Evolutionary conservation across 2,797 vertebrate species (phyloP).

Genomic region (Darevskia nairensis): DNA sequence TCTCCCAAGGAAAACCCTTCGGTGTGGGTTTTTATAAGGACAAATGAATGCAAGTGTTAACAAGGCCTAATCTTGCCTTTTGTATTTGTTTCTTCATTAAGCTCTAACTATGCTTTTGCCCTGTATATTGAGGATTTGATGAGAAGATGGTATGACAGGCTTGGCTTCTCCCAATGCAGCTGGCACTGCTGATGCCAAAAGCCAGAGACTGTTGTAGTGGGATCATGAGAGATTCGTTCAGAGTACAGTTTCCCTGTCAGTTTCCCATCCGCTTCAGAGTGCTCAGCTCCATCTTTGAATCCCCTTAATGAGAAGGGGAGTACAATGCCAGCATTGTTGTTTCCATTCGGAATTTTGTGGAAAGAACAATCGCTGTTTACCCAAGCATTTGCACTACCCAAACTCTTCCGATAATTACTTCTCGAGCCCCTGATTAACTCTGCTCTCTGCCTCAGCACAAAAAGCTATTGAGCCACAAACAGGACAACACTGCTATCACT

Average conservation of each 20-base stretch:
- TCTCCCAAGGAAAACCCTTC: slow-evolving; percentile 51
- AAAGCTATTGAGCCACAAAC: slow-evolving; percentile 76
- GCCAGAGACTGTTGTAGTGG: slow-evolving; percentile 77
- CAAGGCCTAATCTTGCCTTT: slow-evolving; percentile 86
- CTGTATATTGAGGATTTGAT: slow-evolving; percentile 82
- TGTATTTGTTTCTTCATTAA: slow-evolving; percentile 90
- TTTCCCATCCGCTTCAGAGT: slow-evolving; percentile 83
- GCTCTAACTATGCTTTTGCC: slow-evolving; percentile 74
- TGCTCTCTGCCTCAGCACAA: slow-evolving; percentile 79
- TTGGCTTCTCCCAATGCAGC: slow-evolving; percentile 85
- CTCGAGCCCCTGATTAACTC: slow-evolving; percentile 85
- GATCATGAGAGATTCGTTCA: slow-evolving; percentile 79
- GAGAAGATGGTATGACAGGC: slow-evolving; percentile 90
- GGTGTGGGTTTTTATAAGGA: slow-evolving; percentile 26
- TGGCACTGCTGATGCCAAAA: slow-evolving; percentile 83
- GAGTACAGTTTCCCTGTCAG: slow-evolving; percentile 77
- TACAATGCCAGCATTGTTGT: slow-evolving; percentile 91
- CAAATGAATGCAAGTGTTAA: slow-evolving; percentile 81
- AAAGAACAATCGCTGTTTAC: slow-evolving; percentile 91
- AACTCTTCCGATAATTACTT: slow-evolving; percentile 83
- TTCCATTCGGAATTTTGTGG: slow-evolving; percentile 80
- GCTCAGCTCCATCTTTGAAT: slow-evolving; percentile 73
- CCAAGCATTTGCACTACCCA: slow-evolving; percentile 82
- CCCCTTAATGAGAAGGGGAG: slow-evolving; percentile 86
- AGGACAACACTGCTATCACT: slow-evolving; percentile 67